Conservation (phyloP, 2,113 vertebrate species). For the Origma solitaria region DNA sequence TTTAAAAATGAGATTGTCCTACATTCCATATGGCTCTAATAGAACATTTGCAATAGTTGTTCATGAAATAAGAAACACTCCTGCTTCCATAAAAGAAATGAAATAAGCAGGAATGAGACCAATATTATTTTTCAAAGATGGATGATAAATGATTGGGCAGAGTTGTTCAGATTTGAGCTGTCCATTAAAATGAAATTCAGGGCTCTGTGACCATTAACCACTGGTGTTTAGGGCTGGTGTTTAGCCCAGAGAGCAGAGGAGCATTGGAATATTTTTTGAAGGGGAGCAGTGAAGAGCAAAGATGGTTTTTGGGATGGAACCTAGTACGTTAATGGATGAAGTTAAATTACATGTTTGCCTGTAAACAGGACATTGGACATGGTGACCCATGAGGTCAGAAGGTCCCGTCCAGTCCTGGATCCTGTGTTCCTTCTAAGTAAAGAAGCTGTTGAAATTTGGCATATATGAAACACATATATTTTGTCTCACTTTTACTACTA, state of each 20-base stretch:
- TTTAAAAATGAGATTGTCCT: neutral
- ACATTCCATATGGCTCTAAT: neutral
- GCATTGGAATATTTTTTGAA: neutral
- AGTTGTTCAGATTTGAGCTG: neutral
- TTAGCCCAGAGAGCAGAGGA: neutral
- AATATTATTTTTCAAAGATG: neutral
- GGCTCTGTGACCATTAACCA: neutral
- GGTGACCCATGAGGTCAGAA: neutral
- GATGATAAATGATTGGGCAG: neutral
- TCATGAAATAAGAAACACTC: neutral
- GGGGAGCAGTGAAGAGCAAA: neutral
- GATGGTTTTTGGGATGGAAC: neutral
- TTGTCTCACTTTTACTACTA: neutral
- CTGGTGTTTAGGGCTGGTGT: neutral
- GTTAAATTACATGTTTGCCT: neutral
- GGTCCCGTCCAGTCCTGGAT: neutral
- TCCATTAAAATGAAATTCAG: neutral
- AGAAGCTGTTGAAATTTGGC: neutral
- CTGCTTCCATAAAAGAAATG: neutral
- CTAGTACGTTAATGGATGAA: neutral
- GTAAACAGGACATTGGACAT: neutral
- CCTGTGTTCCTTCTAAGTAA: neutral
- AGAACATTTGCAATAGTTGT: neutral
- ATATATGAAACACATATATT: neutral
- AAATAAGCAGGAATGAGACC: neutral